Evolutionary conservation across 2,888 invertebrate genomes (phyloP), one percentile per base, ranked within the genome.

Genomic region (Melikaiella ostensackeni): DNA sequence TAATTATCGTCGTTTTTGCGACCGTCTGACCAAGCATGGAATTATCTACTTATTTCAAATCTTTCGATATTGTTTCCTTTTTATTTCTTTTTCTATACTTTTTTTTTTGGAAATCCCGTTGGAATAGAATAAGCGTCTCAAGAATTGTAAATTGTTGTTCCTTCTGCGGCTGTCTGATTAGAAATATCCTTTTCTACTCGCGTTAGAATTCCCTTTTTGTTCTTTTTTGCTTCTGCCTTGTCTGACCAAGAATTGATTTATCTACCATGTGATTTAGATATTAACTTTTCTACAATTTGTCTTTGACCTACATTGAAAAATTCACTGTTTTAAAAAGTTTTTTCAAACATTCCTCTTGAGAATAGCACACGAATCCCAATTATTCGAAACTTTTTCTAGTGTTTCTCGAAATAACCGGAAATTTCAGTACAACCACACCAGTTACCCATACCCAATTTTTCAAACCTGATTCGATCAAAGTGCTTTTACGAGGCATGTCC

Each of bases 401-500:
- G n/a, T 30, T 70, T 55, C 50, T 50, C 33, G 70, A 33, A 55
- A 55, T 50, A 55, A 70, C 70, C 30, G n/a, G 70, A 70, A 33
- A 30, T 46, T 46, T 66, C 16, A 33, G 16, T 70, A 27, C 30
- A 30, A 30, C n/a, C 50, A 30, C 50, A 70, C 70, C 30, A 70
- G 70, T 33, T 70, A 70, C 50, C 30, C 70, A 55, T 50, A 70
- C 70, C 70, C 70, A 70, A 70, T 70, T 50, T 70, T 70, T 70
- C 70, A 46, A 70, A 19, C 21, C 50, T 70, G 70, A 70, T 70
- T 70, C 70, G 70, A 70, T 70, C 70, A 70, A 55, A 70, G 70
- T 70, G 50, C 70, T 70, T 70, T 70, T 70, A 70, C 70, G 70
- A 50, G 70, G 70, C 50, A 70, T 70, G 70, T 55, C 70, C 50